Conservation (phyloP, 2,888 invertebrate genomes). For the Callyntrura guangdongensis region DNA sequence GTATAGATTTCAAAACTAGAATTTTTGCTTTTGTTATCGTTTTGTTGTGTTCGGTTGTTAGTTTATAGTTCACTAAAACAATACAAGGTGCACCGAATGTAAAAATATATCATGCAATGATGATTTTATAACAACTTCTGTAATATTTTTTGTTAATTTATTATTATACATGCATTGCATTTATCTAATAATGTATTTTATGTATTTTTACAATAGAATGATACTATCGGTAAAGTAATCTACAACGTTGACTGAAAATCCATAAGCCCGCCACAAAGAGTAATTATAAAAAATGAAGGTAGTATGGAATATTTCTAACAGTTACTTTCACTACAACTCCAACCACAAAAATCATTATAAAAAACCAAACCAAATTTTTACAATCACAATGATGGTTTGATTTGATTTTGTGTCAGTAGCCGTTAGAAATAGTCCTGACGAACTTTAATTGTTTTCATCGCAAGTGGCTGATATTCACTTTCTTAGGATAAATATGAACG, state of each 20-base stretch:
- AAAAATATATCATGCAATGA: neutral
- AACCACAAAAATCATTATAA: neutral
- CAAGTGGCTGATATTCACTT: too few species aligned
- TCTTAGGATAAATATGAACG: too few species aligned
- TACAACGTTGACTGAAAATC: conserved; percentile 12
- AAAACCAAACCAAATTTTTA: too few species aligned
- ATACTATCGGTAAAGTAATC: neutral
- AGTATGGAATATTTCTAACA: neutral
- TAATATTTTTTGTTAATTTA: conserved; percentile 8
- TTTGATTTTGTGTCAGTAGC: too few species aligned
- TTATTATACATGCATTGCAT: neutral
- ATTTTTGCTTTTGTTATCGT: neutral
- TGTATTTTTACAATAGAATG: neutral
- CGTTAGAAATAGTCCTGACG: too few species aligned
- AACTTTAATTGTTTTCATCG: too few species aligned
- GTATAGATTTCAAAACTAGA: neutral
- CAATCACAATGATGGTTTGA: too few species aligned
- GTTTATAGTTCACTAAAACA: neutral
- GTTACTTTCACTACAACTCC: neutral
- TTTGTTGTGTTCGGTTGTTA: neutral
- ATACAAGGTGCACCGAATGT: neutral
- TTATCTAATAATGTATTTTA: neutral
- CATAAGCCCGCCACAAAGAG: neutral
- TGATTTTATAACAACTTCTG: neutral
- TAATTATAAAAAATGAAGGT: too few species aligned